Conservation (phyloP, 2,888 invertebrate species). For the Vannuccia rotundouncinata region DNA sequence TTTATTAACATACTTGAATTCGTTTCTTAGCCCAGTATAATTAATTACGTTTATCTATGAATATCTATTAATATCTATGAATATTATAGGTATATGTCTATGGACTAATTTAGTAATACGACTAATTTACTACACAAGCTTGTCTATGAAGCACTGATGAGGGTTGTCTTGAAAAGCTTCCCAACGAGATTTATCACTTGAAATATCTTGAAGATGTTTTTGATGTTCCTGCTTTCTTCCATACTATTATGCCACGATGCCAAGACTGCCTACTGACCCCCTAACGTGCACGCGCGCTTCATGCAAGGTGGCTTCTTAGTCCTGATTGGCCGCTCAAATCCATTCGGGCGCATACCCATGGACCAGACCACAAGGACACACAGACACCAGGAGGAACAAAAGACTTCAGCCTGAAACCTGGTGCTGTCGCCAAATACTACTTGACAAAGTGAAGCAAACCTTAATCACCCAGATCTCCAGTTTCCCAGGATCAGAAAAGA, state of each 20-base stretch:
- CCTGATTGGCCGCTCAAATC: too few relatives aligned
- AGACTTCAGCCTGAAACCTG: background rate
- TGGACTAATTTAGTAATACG: conserved; percentile 11
- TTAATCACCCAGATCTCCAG: conserved; percentile 38
- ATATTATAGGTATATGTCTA: conserved; percentile 26
- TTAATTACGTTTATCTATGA: background rate
- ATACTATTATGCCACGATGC: background rate
- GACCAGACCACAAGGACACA: background rate
- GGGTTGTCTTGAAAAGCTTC: background rate
- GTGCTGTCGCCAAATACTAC: background rate
- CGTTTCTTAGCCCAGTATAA: conserved; percentile 14
- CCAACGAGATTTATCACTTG: too few relatives aligned
- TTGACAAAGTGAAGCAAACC: conserved; percentile 3
- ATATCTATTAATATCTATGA: background rate
- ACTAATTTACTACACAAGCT: conserved; percentile 21
- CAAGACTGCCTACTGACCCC: background rate
- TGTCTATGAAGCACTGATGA: conserved; percentile 19
- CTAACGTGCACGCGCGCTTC: too few relatives aligned
- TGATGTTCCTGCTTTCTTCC: too few relatives aligned
- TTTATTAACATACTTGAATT: too few relatives aligned
- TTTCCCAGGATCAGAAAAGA: conserved; percentile 37
- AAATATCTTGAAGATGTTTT: too few relatives aligned
- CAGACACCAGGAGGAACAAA: background rate
- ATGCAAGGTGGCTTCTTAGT: too few relatives aligned
- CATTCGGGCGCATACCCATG: too few relatives aligned